A percentile compares a stretch with the other conserved stretches of the same genome.
These are phyloP conservation scores for Shinisaurus crocodilurus DNA, from an alignment of 2,113 vertebrate genomes.

Conservation along the genomic window DNA sequence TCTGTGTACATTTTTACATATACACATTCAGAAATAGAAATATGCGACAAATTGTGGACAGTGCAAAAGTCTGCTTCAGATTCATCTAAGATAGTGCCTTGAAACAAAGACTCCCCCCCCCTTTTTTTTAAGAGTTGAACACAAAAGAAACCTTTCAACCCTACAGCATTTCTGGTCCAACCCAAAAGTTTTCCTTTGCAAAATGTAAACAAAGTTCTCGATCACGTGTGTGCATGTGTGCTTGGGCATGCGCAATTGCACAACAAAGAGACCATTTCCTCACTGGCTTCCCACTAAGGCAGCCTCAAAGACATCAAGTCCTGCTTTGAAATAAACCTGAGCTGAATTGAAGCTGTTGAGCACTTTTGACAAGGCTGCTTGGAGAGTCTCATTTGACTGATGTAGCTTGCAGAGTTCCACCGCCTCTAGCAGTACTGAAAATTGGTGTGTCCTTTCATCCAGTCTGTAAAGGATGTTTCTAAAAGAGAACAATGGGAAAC, in stretches of 20 bases:
- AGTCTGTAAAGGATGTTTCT: conserved; percentile 93
- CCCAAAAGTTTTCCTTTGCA: conserved; percentile 56
- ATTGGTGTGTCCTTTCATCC: conserved; percentile 80
- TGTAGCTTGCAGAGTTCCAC: conserved; percentile 74
- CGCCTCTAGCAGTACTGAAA: conserved; percentile 85
- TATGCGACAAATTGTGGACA: conserved; percentile 64
- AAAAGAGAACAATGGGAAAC: conserved; percentile 63
- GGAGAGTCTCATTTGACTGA: conserved; percentile 81
- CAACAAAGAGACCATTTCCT: conserved; percentile 68
- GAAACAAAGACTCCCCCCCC: conserved; percentile 37
- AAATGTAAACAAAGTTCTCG: conserved; percentile 75
- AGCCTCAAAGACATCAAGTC: conserved; percentile 89
- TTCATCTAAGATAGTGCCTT: conserved; percentile 62
- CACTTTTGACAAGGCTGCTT: conserved; percentile 80
- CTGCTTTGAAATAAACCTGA: conserved; percentile 86
- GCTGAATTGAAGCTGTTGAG: conserved; percentile 86
- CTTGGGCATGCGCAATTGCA: neutral
- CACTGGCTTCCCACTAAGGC: conserved; percentile 76
- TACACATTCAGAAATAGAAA: conserved; percentile 63
- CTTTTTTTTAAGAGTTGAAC: conserved; percentile 45
- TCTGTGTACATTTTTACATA: neutral
- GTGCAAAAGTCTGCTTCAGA: conserved; percentile 75
- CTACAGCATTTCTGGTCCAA: conserved; percentile 64
- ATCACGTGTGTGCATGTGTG: neutral
- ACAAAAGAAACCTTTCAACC: conserved; percentile 48